Evolutionary conservation across 2,888 invertebrate genomes (phyloP).

Genomic region (Crocallis elinguaria): DNA sequence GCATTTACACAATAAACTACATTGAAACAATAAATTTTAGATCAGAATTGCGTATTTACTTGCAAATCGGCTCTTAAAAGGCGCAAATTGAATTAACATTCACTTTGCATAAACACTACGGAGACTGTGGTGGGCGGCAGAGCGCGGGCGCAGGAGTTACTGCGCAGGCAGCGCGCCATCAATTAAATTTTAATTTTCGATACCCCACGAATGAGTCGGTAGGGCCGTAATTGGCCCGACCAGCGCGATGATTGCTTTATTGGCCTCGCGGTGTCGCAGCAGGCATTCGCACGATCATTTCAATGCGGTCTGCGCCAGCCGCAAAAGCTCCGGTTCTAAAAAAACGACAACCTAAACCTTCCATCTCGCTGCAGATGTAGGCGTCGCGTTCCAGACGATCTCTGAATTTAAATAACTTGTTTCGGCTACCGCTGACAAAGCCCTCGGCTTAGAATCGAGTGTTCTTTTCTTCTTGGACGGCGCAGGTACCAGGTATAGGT

Average conservation of each 20-base stretch:
- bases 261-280: constrained; percentile 59
- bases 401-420: constrained; percentile 80
- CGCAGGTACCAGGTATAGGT: constrained; percentile 35
- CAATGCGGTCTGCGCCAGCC: constrained; percentile 44
- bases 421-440: constrained; percentile 76
- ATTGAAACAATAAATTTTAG: constrained; percentile 25
- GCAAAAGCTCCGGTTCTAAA: constrained; percentile 37
- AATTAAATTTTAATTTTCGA: constrained; percentile 81
- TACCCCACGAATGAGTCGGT: constrained; percentile 68
- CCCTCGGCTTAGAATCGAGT: constrained; percentile 59
- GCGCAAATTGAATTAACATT: constrained; percentile 76
- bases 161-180: constrained; percentile 60
- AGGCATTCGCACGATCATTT: constrained; percentile 60
- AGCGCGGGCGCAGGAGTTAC: constrained; percentile 48
- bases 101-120: constrained; percentile 72
- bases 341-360: constrained; percentile 43
- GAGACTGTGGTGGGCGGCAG: constrained; percentile 48
- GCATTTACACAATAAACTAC: neutral
- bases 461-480: constrained; percentile 58
- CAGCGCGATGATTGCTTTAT: constrained; percentile 79
- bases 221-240: constrained; percentile 71
- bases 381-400: constrained; percentile 61
- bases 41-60: constrained; percentile 41
- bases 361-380: constrained; percentile 50
- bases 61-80: constrained; percentile 53